Percentiles rank a stretch among this genome's conserved stretches.
These are phyloP conservation scores for Achroia grisella DNA, from an alignment of 1,140 invertebrate species.

Conservation along the genomic window DNA sequence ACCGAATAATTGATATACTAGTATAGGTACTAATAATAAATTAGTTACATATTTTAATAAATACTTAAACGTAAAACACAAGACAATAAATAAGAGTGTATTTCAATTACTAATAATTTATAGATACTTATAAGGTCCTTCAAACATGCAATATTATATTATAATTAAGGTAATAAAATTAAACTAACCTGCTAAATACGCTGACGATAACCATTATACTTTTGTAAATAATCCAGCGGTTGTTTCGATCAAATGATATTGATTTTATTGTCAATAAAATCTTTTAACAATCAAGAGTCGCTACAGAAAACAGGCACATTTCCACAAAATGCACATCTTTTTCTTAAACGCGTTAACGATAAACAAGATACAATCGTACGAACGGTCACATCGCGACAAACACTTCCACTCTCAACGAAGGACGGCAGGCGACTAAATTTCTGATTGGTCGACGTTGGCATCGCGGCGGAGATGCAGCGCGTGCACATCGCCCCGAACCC, in stretches of 20 bases:
- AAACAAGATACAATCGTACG: slow-evolving; percentile 22
- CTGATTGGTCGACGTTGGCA: slow-evolving; percentile 24
- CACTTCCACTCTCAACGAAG: slow-evolving; percentile 16
- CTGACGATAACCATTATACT: slow-evolving; percentile 66
- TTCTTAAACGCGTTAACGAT: slow-evolving; percentile 19
- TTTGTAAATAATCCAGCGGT: slow-evolving; percentile 47
- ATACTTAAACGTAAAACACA: too few relatives aligned
- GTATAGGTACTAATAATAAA: too few relatives aligned
- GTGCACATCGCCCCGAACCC: slow-evolving; percentile 20
- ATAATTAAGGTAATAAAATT: background rate
- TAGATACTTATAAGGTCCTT: slow-evolving; percentile 14
- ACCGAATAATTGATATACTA: too few relatives aligned
- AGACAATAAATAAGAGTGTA: too few relatives aligned
- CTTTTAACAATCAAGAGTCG: slow-evolving; percentile 25
- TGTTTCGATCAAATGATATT: slow-evolving; percentile 12
- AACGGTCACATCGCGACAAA: slow-evolving; percentile 25
- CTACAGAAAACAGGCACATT: slow-evolving; percentile 17
- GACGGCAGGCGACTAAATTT: slow-evolving; percentile 27
- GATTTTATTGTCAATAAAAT: slow-evolving; percentile 25
- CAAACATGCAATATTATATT: slow-evolving; percentile 3
- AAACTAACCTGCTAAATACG: slow-evolving; percentile 62
- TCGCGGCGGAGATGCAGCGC: slow-evolving; percentile 32
- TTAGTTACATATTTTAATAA: too few relatives aligned
- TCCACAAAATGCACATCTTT: slow-evolving; percentile 32
- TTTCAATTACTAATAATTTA: too few relatives aligned